Percentiles rank a stretch among this genome's conserved stretches.
These are phyloP conservation scores for Zapus hudsonius DNA, from an alignment of 2,113 vertebrate genomes.

Conservation along the genomic window DNA sequence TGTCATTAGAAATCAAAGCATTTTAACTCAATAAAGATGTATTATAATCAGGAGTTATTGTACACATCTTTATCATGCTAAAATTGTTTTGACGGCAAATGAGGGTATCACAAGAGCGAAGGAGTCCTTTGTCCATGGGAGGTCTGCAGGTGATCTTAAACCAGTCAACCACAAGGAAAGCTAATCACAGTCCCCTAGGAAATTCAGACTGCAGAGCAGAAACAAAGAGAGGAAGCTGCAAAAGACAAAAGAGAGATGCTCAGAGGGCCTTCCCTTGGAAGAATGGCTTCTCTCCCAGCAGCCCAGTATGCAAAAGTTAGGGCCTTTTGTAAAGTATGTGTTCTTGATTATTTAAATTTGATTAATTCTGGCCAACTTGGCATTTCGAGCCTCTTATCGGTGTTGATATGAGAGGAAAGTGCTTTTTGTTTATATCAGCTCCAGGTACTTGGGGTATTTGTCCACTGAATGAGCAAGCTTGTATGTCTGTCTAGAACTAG, in stretches of 20 bases:
- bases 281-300: neutral
- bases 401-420: neutral
- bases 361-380: conserved; percentile 31
- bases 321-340: neutral
- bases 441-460: conserved; percentile 12
- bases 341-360: conserved; percentile 56
- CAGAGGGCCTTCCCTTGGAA: conserved; percentile 25
- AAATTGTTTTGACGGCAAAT: conserved; percentile 68
- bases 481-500: conserved; percentile 42
- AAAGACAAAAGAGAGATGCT: conserved; percentile 42
- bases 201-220: neutral
- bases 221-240: conserved; percentile 55
- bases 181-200: neutral
- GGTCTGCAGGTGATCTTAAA: conserved; percentile 62
- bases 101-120: conserved; percentile 31
- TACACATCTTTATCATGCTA: conserved; percentile 65
- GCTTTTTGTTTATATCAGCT: conserved; percentile 18
- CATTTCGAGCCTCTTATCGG: neutral
- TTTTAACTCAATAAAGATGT: conserved; percentile 76
- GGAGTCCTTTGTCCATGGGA: conserved; percentile 49
- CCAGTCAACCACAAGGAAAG: neutral
- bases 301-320: neutral
- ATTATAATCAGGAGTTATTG: conserved; percentile 67
- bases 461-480: neutral
- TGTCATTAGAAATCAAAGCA: conserved; percentile 61